A percentile compares a stretch with the other conserved stretches of the same genome.
Conservation (phyloP, 2,888 invertebrate genomes). For the Pterostichus niger region DNA sequence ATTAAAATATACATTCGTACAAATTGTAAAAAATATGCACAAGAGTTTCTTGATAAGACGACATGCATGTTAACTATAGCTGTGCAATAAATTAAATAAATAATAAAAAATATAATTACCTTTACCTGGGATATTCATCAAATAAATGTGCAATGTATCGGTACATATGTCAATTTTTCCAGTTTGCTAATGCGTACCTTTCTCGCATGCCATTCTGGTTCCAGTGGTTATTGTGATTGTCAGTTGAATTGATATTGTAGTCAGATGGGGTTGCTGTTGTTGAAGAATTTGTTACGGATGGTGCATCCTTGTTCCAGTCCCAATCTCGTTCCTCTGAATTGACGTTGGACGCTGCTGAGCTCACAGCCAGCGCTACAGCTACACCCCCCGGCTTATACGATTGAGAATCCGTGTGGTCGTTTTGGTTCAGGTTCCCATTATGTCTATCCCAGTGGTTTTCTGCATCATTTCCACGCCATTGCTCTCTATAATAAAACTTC, state of each 20-base stretch:
- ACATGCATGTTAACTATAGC: constrained; percentile 49
- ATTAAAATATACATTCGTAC: constrained; percentile 7
- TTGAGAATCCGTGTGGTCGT: constrained; percentile 75
- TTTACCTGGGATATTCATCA: constrained; percentile 49
- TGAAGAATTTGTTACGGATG: constrained; percentile 69
- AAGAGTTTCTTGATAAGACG: not conserved
- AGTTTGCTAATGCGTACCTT: constrained; percentile 68
- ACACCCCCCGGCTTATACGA: constrained; percentile 76
- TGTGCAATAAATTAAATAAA: constrained; percentile 52
- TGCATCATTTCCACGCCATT: constrained; percentile 79
- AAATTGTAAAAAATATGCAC: constrained; percentile 38
- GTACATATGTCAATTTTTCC: constrained; percentile 74
- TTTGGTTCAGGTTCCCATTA: constrained; percentile 38
- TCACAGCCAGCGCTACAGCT: constrained; percentile 70
- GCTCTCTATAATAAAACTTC: constrained; percentile 87
- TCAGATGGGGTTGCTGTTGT: constrained; percentile 58
- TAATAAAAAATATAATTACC: constrained; percentile 7
- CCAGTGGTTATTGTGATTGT: constrained; percentile 54
- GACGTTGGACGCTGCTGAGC: constrained; percentile 35
- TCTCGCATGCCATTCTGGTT: constrained; percentile 38
- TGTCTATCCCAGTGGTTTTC: constrained; percentile 59
- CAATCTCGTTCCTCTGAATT: constrained; percentile 86
- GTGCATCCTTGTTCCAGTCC: constrained; percentile 81
- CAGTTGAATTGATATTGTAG: constrained; percentile 56
- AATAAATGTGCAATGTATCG: constrained; percentile 67